phyloP scores from a whole-genome alignment of 2,888 invertebrate species.

The Bembecia ichneumoniformis region DNA sequence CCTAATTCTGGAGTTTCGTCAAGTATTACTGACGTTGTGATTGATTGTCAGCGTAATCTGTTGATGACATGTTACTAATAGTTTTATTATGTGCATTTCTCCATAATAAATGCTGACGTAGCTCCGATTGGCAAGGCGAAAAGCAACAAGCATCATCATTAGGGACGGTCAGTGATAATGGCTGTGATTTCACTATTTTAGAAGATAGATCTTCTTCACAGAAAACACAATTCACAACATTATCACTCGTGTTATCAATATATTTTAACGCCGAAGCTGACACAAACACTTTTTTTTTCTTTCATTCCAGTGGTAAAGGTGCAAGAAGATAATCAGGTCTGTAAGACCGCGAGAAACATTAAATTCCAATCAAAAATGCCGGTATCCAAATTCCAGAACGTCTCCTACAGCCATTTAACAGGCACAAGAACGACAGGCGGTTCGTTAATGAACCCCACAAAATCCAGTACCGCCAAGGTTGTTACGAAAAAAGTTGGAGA shows the following conservation, averaged over 20 bases:
- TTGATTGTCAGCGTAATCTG: conserved; percentile 16
- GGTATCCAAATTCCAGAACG: conserved; percentile 24
- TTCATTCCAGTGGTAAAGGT: not conserved
- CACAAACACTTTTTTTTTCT: not conserved
- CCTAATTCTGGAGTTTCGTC: conserved; percentile 13
- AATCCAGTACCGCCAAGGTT: conserved; percentile 72
- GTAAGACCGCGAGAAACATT: not conserved
- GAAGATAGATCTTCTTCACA: no score
- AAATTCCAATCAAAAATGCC: conserved; percentile 15
- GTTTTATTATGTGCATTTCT: conserved; percentile 16
- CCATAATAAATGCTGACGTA: conserved; percentile 20
- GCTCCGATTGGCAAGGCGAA: conserved; percentile 21
- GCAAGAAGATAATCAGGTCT: not conserved
- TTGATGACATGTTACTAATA: conserved; percentile 15
- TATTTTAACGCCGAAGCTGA: no score
- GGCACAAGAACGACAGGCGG: no score
- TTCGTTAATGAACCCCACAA: conserved; percentile 70
- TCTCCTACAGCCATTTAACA: no score
- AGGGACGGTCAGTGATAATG: not conserved
- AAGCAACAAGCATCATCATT: conserved; percentile 7
- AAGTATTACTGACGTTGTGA: conserved; percentile 18
- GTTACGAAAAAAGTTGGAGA: conserved; percentile 48
- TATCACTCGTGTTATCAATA: no score
- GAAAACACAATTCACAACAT: no score
- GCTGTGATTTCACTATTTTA: no score